These are phyloP conservation scores for Mantis religiosa DNA, from an alignment of 2,888 invertebrate genomes.

Conservation along the genomic window DNA sequence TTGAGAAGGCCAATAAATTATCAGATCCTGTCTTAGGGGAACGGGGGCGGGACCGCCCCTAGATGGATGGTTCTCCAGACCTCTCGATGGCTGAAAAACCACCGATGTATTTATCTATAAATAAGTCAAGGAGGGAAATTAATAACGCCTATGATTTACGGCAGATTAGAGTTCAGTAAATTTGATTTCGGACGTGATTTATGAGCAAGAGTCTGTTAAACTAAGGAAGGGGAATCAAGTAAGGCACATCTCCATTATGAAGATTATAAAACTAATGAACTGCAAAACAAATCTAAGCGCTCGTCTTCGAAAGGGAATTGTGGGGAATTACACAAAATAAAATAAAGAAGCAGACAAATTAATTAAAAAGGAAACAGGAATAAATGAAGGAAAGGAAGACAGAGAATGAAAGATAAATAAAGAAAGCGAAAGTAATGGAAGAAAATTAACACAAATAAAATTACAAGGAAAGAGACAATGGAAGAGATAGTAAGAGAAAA, in stretches of 20 bases:
- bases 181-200: background rate
- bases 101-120: background rate
- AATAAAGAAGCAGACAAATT: too few relatives aligned
- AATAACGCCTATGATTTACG: background rate
- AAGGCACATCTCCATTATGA: background rate
- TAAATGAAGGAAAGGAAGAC: too few relatives aligned
- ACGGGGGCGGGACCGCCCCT: background rate
- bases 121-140: background rate
- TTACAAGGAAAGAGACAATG: too few relatives aligned
- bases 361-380: too few relatives aligned
- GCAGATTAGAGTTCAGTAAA: background rate
- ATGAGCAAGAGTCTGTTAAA: background rate
- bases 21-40: background rate
- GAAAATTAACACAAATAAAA: too few relatives aligned
- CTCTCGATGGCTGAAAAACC: background rate
- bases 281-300: background rate
- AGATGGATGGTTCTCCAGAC: background rate
- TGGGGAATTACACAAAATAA: too few relatives aligned
- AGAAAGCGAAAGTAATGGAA: too few relatives aligned
- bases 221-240: background rate
- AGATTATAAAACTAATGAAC: background rate
- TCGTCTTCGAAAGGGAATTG: background rate
- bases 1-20: background rate
- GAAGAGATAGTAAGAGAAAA: too few relatives aligned
- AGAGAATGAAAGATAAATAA: too few relatives aligned